Base-by-base conservation (phyloP, 1,140 invertebrate species). In the Bombus vancouverensis region DNA sequence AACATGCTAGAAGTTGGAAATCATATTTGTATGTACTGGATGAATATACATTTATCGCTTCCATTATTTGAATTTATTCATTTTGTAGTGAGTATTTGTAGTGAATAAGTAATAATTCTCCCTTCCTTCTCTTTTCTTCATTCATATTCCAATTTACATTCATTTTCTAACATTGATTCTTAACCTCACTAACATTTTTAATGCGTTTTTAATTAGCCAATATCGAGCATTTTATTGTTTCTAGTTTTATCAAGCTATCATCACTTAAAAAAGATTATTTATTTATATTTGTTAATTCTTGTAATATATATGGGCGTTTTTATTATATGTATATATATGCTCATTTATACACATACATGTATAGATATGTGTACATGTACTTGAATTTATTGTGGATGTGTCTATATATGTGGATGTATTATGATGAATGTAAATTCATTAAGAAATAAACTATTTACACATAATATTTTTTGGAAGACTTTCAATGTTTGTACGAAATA, bases 11-110 rank as follows among this genome's bases (percentile, higher is more conserved):
- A 79, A 79, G 75, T 74, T 15, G 47, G 47, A 28, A 76, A 66
- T 87, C 75, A 57, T 68, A 39, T 77, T 83, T 86, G 72, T 72
- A 71, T 59, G 81, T 77, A 71, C 59, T 65, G 53, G 59, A 84
- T 74, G 62, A 85, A 84, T 74, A 87, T 83, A 85, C 80, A n/a
- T 86, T 70, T 82, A 47, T 77, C 25, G 12, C 59, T 87, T 72
- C 39, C 42, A 39, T 42, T 59, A 73, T 84, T 74, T 66, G 70
- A 86, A 77, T 82, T 75, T 70, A 74, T 77, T 81, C 37, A 66
- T 42, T 81, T 53, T 66, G 42, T 13, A 47, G 84, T 88, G 44
- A 86, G 72, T 86, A 75, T 42, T 59, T 77, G n/a, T 42, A 68
- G 42, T 22, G n/a, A 68, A 47, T 85, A 87, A 77, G 28, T 62